Evolutionary conservation across 2,888 invertebrate genomes (phyloP), one percentile per base, ranked within the genome.

Genomic region (Cerastis rubricosa): DNA sequence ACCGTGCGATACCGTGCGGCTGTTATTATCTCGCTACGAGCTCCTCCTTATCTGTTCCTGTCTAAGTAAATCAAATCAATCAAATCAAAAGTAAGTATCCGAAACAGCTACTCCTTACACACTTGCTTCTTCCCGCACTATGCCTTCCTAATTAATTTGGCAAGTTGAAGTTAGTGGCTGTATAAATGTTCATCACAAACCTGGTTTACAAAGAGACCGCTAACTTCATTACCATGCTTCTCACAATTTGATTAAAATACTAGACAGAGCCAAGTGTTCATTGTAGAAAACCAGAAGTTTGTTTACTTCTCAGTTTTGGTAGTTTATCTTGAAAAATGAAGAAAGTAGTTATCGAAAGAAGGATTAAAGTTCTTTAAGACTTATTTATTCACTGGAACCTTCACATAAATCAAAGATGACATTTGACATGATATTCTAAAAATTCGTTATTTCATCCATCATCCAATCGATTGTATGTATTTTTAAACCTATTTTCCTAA

Each of bases 201-300:
- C 71, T 78, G 68, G 17, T 64, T 78, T 69, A 72, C 87, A 84
- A 87, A 88, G 83, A 88, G 79, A 81, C 79, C 85, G 47, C 84
- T 77, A 88, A 83, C 79, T 85, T 80, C 59, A 83, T 85, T 85
- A 87, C 66, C 71, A 78, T 73, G 74, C 67, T 83, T 74, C 79
- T 70, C 66, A 75, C 54, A 80, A 88, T 83, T 88, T 85, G 84
- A 88, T 87, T 87, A 81, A 83, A 88, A 78, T 83, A 78, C 72
- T 78, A 76, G 65, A 68, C 47, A 7, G 47, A 69, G 75, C 80
- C 68, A 86, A 87, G 75, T 83, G 78, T 71, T 71, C 76, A 74
- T 14, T 72, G 75, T 71, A 47, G 61, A 11, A 65, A 65, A 40
- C 12, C 59, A 72, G 51, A 45, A 80, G 19, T 49, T 72, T 81